A percentile compares a stretch with the other conserved stretches of the same genome.
phyloP scores from a whole-genome alignment of 35 echinoderm and acorn worm genomes.

The Strongylocentrotus purpuratus region DNA sequence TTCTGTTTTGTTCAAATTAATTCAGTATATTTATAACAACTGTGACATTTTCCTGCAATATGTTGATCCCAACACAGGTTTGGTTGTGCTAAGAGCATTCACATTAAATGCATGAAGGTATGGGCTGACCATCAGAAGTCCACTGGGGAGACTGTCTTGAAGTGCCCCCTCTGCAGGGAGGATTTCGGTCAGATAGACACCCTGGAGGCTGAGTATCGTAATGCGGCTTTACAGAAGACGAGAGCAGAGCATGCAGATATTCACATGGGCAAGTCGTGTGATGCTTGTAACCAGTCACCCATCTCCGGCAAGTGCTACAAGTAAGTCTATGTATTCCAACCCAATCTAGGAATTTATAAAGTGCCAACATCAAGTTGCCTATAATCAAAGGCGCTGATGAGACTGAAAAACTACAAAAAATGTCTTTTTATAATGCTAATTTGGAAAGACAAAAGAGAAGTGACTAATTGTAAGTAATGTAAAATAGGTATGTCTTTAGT shows the following conservation, averaged over 20 bases:
- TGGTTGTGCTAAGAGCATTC: slow-evolving; percentile 95
- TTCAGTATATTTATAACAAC: too few species aligned
- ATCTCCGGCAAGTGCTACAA: slow-evolving; percentile 91
- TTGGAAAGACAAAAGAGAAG: too few species aligned
- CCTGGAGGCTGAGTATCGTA: slow-evolving; percentile 86
- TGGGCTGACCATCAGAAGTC: slow-evolving; percentile 98
- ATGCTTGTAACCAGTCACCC: slow-evolving; percentile 76
- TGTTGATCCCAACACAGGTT: background rate
- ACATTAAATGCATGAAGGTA: slow-evolving; percentile 99
- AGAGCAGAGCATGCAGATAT: slow-evolving; percentile 74
- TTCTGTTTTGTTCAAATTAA: too few species aligned
- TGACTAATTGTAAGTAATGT: too few species aligned
- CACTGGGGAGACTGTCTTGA: slow-evolving; percentile 75
- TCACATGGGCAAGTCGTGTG: slow-evolving; percentile 77
- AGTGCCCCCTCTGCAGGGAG: slow-evolving; percentile 90
- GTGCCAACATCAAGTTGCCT: too few species aligned
- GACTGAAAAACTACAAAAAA: too few species aligned
- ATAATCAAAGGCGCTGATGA: too few species aligned
- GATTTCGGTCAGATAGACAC: slow-evolving; percentile 85
- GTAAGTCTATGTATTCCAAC: slow-evolving; percentile 51
- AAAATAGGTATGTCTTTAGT: too few species aligned
- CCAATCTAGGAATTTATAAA: too few species aligned
- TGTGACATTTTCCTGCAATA: too few species aligned
- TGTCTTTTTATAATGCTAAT: too few species aligned
- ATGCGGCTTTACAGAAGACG: slow-evolving; percentile 80